A percentile compares a stretch with the other conserved stretches of the same genome.
phyloP scores from a whole-genome alignment of 2,113 vertebrate genomes.

The Sphaerodactylus townsendi region DNA sequence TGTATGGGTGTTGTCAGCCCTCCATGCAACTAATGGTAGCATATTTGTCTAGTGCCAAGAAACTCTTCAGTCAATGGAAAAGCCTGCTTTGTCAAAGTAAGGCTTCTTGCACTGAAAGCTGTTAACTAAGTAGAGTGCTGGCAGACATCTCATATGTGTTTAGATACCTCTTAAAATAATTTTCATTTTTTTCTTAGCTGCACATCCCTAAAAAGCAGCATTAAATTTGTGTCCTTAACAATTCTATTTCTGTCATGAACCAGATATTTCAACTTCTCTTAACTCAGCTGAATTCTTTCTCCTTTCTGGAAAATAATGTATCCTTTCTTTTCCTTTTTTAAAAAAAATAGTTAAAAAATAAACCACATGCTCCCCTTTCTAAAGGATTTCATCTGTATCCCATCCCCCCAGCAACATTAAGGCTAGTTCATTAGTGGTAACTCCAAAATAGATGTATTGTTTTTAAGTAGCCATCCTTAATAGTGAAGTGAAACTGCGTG shows the following conservation, averaged over 20 bases:
- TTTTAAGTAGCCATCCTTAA: slow-evolving; percentile 59
- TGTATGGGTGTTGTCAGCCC: no score
- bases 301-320: neutral
- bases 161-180: slow-evolving; percentile 12
- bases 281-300: slow-evolving; percentile 21
- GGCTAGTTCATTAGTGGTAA: slow-evolving; percentile 58
- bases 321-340: neutral
- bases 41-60: no score
- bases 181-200: slow-evolving; percentile 20
- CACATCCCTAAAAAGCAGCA: neutral
- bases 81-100: no score
- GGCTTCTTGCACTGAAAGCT: no score
- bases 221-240: slow-evolving; percentile 4
- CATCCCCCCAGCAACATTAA: slow-evolving; percentile 59
- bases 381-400: slow-evolving; percentile 24
- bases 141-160: neutral
- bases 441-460: slow-evolving; percentile 59
- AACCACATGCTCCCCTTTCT: slow-evolving; percentile 39
- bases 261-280: slow-evolving; percentile 28
- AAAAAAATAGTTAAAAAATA: slow-evolving; percentile 20
- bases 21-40: no score
- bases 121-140: no score
- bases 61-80: no score
- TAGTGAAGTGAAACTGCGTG: slow-evolving; percentile 48
- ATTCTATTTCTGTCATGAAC: slow-evolving; percentile 23